Base-by-base conservation (phyloP, 2,113 vertebrate species). In the Anolis carolinensis region DNA sequence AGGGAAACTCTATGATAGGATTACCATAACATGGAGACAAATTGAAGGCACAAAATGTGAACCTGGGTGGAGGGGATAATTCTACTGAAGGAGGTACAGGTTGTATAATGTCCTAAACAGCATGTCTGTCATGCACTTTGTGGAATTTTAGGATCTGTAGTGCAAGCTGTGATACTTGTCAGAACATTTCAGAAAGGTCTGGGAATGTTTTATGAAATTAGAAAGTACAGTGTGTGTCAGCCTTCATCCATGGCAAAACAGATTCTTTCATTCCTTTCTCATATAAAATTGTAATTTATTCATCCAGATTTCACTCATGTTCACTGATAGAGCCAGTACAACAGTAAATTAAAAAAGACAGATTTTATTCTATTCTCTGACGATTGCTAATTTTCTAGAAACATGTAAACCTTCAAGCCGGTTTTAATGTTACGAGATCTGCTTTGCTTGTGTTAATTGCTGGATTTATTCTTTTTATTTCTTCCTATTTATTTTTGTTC, bases 401-500 rank as follows among this genome's bases (percentile, higher is more conserved):
- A 88, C 75, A 55, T 71, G 1, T 21, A 85, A 80, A 90, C 1
- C 18, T 9, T 21, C 32, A 34, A 14, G 0, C 0, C 20, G 10
- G 16, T 79, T 81, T 74, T 81, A 84, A 88, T 78, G 32, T 82
- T 81, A 59, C 39, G 32, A 83, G 23, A 74, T 82, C n/a, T 80
- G 2, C 39, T 50, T 63, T 30, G 83, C 23, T 76, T 84, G 55
- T 80, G 14, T 79, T 83, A 85, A 90, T 92, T 63, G 27, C 36
- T 84, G 68, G 8, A 65, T 86, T 84, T 88, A 34, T 20, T 79
- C 82, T 63, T 34, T 86, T 62, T 44, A 72, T 32, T 59, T 86
- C 75, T 78, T 67, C 55, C 27, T 91, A 71, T 77, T 90, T 80
- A 50, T n/a, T 89, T 10, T 11, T 8, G 30, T n/a, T 84, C 59